Evolutionary conservation across 2,797 vertebrate species (phyloP).

Genomic region (Pterois miles): DNA sequence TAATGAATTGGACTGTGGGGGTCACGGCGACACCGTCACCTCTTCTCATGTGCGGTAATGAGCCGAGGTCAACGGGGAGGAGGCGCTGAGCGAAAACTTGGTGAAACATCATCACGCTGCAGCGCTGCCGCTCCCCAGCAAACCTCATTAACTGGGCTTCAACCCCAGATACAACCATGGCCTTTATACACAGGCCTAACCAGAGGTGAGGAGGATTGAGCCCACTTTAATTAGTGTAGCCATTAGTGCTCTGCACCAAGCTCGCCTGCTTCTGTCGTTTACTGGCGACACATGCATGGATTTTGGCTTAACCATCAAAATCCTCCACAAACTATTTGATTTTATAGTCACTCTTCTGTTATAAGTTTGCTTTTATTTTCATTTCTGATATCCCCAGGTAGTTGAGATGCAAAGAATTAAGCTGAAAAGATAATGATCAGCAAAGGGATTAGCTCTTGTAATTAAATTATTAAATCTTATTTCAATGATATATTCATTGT

Average conservation of each 20-base stretch:
- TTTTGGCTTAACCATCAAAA: not conserved
- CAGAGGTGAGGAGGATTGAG: slow-evolving; percentile 32
- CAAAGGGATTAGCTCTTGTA: slow-evolving; percentile 5
- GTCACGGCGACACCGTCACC: slow-evolving; percentile 49
- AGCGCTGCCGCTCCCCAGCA: slow-evolving; percentile 15
- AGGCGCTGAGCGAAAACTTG: not conserved
- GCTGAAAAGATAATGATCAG: not conserved
- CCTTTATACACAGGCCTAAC: slow-evolving; percentile 25
- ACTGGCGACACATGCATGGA: not conserved
- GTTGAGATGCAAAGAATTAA: not conserved
- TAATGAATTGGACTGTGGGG: slow-evolving; percentile 68
- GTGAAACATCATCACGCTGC: slow-evolving; percentile 2
- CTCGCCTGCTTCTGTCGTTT: slow-evolving; percentile 1
- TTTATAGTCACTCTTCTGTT: not conserved
- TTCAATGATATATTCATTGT: slow-evolving; percentile 1
- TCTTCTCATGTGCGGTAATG: slow-evolving; percentile 57
- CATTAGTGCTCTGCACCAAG: slow-evolving; percentile 24
- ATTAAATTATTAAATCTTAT: slow-evolving; percentile 12
- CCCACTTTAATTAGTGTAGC: slow-evolving; percentile 57
- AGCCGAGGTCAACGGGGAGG: slow-evolving; percentile 48
- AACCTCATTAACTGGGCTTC: slow-evolving; percentile 69
- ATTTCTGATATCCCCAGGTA: not conserved
- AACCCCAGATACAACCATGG: slow-evolving; percentile 27
- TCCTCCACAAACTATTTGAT: not conserved
- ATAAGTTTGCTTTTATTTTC: not conserved